These are phyloP conservation scores for Tringa solitaria DNA, from an alignment of 2,113 vertebrate genomes.

Conservation along the genomic window DNA sequence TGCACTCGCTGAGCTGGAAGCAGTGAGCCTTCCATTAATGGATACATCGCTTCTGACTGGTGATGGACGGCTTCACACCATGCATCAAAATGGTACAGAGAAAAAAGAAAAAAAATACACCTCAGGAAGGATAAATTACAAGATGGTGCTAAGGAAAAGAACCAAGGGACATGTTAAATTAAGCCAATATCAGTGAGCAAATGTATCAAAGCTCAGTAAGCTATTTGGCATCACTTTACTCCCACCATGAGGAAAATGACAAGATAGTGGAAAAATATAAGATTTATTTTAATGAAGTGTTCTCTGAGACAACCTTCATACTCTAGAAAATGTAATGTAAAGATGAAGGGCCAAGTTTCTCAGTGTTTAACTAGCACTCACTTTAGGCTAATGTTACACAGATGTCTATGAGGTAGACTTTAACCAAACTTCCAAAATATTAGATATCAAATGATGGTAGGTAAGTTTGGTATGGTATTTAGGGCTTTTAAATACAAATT, in stretches of 20 bases:
- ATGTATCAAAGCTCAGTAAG: neutral
- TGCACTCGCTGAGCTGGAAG: neutral
- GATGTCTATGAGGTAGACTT: neutral
- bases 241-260: constrained; percentile 17
- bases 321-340: neutral
- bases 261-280: neutral
- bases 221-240: neutral
- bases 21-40: neutral
- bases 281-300: neutral
- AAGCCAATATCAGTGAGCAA: neutral
- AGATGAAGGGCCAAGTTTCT: neutral
- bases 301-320: neutral
- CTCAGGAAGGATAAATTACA: neutral
- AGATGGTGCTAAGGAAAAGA: neutral
- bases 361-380: neutral
- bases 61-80: neutral
- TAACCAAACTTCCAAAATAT: neutral
- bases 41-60: neutral
- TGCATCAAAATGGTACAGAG: neutral
- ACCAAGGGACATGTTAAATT: neutral
- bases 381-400: neutral
- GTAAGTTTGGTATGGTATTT: neutral
- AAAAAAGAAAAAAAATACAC: neutral
- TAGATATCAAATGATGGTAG: neutral
- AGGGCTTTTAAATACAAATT: neutral